A percentile compares a stretch with the other conserved stretches of the same genome.
These are phyloP conservation scores for Barypeithes pellucidus DNA, from an alignment of 2,888 invertebrate species.

Conservation along the genomic window DNA sequence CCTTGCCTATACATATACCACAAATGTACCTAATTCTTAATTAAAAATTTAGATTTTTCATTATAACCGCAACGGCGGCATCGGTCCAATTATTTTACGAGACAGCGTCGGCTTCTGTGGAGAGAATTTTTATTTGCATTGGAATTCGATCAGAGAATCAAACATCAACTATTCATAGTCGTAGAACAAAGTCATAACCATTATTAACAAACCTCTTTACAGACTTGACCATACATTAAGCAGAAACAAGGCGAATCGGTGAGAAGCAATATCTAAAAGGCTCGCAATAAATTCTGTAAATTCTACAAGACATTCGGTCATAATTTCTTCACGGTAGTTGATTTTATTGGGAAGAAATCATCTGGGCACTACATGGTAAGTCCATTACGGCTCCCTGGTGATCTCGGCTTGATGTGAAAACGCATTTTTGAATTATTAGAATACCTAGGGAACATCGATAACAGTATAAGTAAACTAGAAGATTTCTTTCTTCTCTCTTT, in stretches of 20 bases:
- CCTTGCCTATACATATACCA: no score
- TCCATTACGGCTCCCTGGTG: conserved; percentile 31
- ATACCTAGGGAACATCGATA: neutral
- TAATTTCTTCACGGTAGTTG: conserved; percentile 51
- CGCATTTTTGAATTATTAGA: conserved; percentile 5
- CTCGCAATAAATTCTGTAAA: conserved; percentile 47
- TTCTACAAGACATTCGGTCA: conserved; percentile 38
- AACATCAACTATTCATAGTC: no score
- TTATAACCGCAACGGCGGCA: no score
- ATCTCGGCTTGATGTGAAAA: neutral
- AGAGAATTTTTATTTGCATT: no score
- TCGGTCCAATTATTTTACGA: no score
- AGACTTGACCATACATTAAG: no score
- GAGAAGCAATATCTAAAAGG: conserved; percentile 26
- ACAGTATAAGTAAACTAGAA: neutral
- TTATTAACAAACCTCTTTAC: no score
- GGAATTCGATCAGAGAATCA: no score
- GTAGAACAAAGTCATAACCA: no score
- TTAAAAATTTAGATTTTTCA: no score
- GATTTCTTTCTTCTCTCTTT: neutral
- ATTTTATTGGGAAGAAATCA: conserved; percentile 50
- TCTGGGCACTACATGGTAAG: conserved; percentile 39
- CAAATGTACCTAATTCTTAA: no score
- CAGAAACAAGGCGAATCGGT: conserved; percentile 30
- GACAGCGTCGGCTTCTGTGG: no score